These are phyloP conservation scores for Drosophila obscura DNA, from an alignment of 1,140 invertebrate genomes.

Conservation along the genomic window DNA sequence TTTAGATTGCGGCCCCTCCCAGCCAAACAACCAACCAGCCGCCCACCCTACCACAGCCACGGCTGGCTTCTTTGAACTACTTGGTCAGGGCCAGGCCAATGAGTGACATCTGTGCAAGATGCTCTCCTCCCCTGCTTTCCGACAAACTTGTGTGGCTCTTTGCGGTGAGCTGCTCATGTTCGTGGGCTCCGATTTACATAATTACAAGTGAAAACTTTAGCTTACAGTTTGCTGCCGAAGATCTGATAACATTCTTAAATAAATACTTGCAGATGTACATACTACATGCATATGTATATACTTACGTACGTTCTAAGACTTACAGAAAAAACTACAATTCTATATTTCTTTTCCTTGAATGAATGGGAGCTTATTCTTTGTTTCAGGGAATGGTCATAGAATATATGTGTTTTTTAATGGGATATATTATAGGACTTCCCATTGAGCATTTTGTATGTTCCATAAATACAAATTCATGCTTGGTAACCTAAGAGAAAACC, in stretches of 20 bases:
- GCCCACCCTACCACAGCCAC: conserved; percentile 1
- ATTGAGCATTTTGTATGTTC: too few species aligned
- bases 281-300: too few species aligned
- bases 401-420: too few species aligned
- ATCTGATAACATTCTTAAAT: too few species aligned
- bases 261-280: conserved; percentile 7
- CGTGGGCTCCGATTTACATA: conserved; percentile 65
- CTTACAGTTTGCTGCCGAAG: too few species aligned
- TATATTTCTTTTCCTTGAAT: too few species aligned
- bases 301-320: too few species aligned
- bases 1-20: conserved; percentile 67
- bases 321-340: not conserved
- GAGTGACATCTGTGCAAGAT: conserved; percentile 68
- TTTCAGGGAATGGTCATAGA: too few species aligned
- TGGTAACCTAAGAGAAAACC: too few species aligned
- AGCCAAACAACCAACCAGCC: not conserved
- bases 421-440: too few species aligned
- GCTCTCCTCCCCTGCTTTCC: conserved; percentile 44
- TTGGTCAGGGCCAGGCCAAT: conserved; percentile 26
- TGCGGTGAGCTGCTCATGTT: conserved; percentile 62
- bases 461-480: too few species aligned
- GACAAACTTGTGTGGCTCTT: conserved; percentile 67
- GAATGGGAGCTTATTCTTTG: too few species aligned
- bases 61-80: conserved; percentile 52
- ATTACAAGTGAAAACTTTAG: conserved; percentile 60